phyloP scores from a whole-genome alignment of 35 echinoderm and acorn worm species.

The Diadema setosum region DNA sequence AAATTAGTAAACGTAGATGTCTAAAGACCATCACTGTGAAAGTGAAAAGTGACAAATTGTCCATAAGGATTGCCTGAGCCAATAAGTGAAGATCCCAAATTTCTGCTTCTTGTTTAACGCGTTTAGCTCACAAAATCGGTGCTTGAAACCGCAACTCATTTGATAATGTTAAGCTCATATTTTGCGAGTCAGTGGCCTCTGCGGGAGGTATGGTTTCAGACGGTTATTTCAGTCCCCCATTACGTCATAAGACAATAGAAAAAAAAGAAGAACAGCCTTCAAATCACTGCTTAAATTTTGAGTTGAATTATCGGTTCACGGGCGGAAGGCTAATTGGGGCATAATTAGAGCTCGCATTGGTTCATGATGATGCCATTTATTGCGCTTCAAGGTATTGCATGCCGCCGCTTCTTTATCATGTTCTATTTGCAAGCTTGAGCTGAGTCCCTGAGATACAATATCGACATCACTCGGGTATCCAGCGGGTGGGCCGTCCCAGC shows the following conservation, averaged over 20 bases:
- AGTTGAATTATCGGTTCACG: too few relatives aligned
- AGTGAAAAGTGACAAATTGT: too few relatives aligned
- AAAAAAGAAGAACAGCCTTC: too few relatives aligned
- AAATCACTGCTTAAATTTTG: too few relatives aligned
- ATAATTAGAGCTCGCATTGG: neutral
- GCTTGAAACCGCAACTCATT: too few relatives aligned
- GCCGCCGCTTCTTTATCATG: neutral
- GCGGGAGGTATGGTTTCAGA: neutral
- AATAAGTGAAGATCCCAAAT: too few relatives aligned
- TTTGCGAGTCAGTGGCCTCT: neutral
- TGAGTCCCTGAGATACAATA: slow-evolving; percentile 1
- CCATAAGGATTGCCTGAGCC: too few relatives aligned
- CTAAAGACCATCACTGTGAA: too few relatives aligned
- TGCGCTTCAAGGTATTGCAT: neutral
- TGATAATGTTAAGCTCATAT: neutral
- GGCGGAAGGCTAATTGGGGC: neutral
- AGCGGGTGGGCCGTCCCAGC: neutral
- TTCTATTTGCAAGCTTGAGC: neutral
- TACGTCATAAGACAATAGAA: neutral
- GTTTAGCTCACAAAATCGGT: too few relatives aligned
- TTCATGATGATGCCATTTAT: too few relatives aligned
- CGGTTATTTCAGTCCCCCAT: neutral
- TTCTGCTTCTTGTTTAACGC: too few relatives aligned
- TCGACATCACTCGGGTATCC: neutral
- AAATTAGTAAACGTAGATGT: too few relatives aligned